Conservation (phyloP, 1,140 invertebrate genomes). For the Dufourea novaeangliae region DNA sequence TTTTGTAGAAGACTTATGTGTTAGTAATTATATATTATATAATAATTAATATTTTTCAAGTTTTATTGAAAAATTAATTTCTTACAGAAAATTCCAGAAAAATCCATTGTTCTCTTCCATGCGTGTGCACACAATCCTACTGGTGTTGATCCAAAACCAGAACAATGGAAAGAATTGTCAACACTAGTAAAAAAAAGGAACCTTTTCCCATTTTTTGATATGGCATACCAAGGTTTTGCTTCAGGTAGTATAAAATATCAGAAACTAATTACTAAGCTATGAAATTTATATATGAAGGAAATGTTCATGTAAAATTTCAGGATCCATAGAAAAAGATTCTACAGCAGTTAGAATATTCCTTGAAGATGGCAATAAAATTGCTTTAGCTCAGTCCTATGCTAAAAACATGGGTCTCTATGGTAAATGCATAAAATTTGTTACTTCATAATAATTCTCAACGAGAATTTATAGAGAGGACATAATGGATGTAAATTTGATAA, state of each 20-base stretch:
- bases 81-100: slow-evolving; percentile 95
- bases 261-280: not conserved
- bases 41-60: slow-evolving; percentile 17
- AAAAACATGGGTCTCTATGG: slow-evolving; percentile 99
- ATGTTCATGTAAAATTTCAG: slow-evolving; percentile 77
- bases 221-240: slow-evolving; percentile 99
- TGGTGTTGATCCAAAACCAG: slow-evolving; percentile 95
- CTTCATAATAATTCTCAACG: too few species aligned
- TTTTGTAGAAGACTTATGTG: slow-evolving; percentile 94
- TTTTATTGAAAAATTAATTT: slow-evolving; percentile 48
- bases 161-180: slow-evolving; percentile 95
- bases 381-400: slow-evolving; percentile 96
- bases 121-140: slow-evolving; percentile 99
- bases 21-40: slow-evolving; percentile 80
- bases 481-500: slow-evolving; percentile 3
- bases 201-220: slow-evolving; percentile 99
- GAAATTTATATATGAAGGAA: not conserved
- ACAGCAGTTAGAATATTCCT: slow-evolving; percentile 94
- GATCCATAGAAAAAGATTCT: slow-evolving; percentile 94
- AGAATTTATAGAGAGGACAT: slow-evolving; percentile 13
- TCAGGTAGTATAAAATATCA: slow-evolving; percentile 82
- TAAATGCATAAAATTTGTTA: slow-evolving; percentile 84
- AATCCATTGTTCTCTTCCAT: slow-evolving; percentile 96
- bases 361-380: slow-evolving; percentile 95
- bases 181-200: slow-evolving; percentile 90